Evolutionary conservation across 2,888 invertebrate species (phyloP), one percentile per base, ranked within the genome.

Genomic region (Falcaria lacertinaria): DNA sequence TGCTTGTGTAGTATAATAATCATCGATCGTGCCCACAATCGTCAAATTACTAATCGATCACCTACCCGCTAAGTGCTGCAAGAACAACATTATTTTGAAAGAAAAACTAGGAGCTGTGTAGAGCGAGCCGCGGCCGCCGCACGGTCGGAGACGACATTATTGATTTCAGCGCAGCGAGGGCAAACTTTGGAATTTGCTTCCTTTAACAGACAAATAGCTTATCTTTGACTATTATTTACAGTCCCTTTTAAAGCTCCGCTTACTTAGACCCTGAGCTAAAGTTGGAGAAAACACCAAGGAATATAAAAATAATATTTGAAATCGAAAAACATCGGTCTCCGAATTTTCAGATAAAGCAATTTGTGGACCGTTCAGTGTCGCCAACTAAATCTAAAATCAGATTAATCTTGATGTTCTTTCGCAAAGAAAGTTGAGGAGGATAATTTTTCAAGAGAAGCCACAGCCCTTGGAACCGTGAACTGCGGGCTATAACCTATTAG

Each of bases 81-180:
- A 13, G 6, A 35, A n/a, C 7, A 36, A n/a, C 4, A 34, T 42
- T 15, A 42, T 16, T 39, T 42, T 32, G n/a, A 33, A 15, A 45
- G 41, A 37, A 42, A 41, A 42, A 40, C 8, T 28, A 40, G 7
- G 34, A 13, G 19, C 7, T 32, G 45, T 33, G 44, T 39, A 50
- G 54, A 51, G 42, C 51, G 43, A 55, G 49, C 47, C 50, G 55
- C 52, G 48, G 57, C 57, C 55, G 59, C 57, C n/a, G n/a, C n/a
- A n/a, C n/a, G 60, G 52, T 58, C 58, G 55, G 79, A 81, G 82
- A 82, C 78, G 69, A 73, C 76, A 71, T 80, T 87, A 87, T 86
- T 78, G 85, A 87, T 86, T 84, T 79, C 68, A 71, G 73, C 72
- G 74, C 74, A 71, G 67, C 67, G 65, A 65, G 69, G 69, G 69